phyloP scores from a whole-genome alignment of 2,888 invertebrate species.

The Oscheius myriophilus region DNA sequence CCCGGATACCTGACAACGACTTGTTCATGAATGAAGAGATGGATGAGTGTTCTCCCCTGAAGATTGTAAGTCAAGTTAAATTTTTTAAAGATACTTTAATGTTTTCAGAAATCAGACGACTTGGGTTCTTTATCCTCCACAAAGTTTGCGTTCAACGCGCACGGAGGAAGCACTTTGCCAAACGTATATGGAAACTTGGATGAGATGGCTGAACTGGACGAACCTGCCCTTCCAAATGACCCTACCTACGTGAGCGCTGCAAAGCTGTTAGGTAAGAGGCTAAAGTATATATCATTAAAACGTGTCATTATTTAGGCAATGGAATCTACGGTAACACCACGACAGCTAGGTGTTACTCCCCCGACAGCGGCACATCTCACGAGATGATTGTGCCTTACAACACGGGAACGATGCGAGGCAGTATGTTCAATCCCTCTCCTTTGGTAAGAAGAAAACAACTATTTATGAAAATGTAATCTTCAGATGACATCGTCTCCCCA shows the following conservation, averaged over 20 bases:
- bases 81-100: background rate
- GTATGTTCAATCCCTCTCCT: slow-evolving; percentile 40
- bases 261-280: slow-evolving; percentile 28
- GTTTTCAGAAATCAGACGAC: slow-evolving; percentile 24
- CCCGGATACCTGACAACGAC: slow-evolving; percentile 40
- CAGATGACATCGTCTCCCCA: slow-evolving; percentile 48
- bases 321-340: slow-evolving; percentile 37
- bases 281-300: slow-evolving; percentile 8
- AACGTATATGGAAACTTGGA: slow-evolving; percentile 50
- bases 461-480: background rate
- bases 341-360: slow-evolving; percentile 53
- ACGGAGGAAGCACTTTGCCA: slow-evolving; percentile 37
- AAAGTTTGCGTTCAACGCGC: slow-evolving; percentile 12
- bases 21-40: slow-evolving; percentile 38
- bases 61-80: slow-evolving; percentile 35
- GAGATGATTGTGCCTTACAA: slow-evolving; percentile 51
- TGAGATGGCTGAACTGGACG: slow-evolving; percentile 36
- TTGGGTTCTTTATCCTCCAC: slow-evolving; percentile 19
- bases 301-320: slow-evolving; percentile 15
- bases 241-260: slow-evolving; percentile 36
- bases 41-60: slow-evolving; percentile 51
- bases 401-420: slow-evolving; percentile 35
- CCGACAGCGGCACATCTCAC: slow-evolving; percentile 52
- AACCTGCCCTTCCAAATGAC: slow-evolving; percentile 32
- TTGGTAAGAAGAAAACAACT: slow-evolving; percentile 30